phyloP scores from a whole-genome alignment of 2,797 vertebrate species.

The Lithobates pipiens region DNA sequence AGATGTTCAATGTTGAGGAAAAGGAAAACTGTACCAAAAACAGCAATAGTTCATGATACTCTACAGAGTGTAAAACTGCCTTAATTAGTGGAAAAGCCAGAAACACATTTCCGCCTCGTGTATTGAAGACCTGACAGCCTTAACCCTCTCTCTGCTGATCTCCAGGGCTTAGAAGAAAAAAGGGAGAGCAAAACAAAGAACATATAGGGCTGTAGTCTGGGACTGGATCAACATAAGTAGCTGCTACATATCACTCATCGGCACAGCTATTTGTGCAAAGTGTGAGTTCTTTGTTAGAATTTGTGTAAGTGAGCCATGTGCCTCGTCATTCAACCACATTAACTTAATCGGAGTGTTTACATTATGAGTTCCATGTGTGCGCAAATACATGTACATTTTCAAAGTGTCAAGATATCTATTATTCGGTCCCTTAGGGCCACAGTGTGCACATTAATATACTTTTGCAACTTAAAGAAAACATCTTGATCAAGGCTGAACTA shows the following conservation, averaged over 20 bases:
- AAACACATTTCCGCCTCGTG: slow-evolving; percentile 43
- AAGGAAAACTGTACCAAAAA: slow-evolving; percentile 71
- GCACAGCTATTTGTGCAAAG: slow-evolving; percentile 32
- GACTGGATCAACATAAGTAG: slow-evolving; percentile 48
- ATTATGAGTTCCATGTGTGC: slow-evolving; percentile 40
- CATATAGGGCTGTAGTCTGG: slow-evolving; percentile 50
- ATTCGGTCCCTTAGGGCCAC: slow-evolving; percentile 16
- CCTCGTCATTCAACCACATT: slow-evolving; percentile 47
- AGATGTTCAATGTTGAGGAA: slow-evolving; percentile 67
- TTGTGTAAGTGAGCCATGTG: slow-evolving; percentile 46
- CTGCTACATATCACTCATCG: slow-evolving; percentile 57
- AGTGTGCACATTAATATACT: background rate
- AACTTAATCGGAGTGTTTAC: slow-evolving; percentile 53
- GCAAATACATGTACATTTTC: slow-evolving; percentile 33
- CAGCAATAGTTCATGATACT: slow-evolving; percentile 64
- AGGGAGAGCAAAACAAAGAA: slow-evolving; percentile 42
- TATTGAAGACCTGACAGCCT: slow-evolving; percentile 25
- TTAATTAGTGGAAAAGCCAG: slow-evolving; percentile 49
- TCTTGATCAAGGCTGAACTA: background rate
- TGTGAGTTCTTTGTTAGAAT: slow-evolving; percentile 47
- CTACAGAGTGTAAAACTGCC: slow-evolving; percentile 58
- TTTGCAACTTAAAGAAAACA: slow-evolving; percentile 29
- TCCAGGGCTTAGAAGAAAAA: background rate
- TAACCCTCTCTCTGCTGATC: slow-evolving; percentile 18
- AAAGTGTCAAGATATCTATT: slow-evolving; percentile 42